Conservation (phyloP, 1,140 invertebrate genomes). For the Charaxes varanes region DNA sequence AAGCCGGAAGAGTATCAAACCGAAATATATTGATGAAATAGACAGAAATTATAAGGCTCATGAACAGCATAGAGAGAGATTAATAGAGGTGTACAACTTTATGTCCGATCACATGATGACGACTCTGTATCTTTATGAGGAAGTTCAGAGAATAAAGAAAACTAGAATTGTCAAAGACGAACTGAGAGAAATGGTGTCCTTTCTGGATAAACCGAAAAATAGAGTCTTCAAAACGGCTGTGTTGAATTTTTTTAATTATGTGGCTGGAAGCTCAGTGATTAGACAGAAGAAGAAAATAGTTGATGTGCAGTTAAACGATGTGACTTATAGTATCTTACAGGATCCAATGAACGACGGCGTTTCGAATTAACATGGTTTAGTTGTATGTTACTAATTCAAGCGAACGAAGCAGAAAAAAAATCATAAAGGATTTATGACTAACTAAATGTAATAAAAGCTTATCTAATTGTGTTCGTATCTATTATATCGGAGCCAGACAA, state of each 20-base stretch:
- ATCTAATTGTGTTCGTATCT: no score
- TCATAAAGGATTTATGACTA: no score
- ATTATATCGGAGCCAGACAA: no score
- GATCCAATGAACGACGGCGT: slow-evolving; percentile 29
- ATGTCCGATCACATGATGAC: slow-evolving; percentile 22
- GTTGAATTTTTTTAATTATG: slow-evolving; percentile 15
- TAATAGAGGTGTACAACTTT: no score
- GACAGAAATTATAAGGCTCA: no score
- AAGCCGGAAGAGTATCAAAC: no score
- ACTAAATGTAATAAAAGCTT: no score
- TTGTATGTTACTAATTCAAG: no score
- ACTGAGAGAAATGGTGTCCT: slow-evolving; percentile 29
- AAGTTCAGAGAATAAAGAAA: slow-evolving; percentile 26
- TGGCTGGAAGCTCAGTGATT: no score
- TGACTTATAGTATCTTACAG: slow-evolving; percentile 31
- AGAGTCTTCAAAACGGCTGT: slow-evolving; percentile 14
- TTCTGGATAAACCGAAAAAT: slow-evolving; percentile 24
- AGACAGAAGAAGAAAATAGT: slow-evolving; percentile 4
- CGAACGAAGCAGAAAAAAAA: no score
- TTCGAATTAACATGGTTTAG: slow-evolving; percentile 12
- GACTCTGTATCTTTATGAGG: slow-evolving; percentile 30
- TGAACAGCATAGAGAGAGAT: no score
- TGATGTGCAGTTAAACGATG: slow-evolving; percentile 27
- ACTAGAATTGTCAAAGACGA: slow-evolving; percentile 20
- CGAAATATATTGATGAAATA: no score